phyloP scores from a whole-genome alignment of 2,888 invertebrate genomes.

The Tetramorium bicarinatum region DNA sequence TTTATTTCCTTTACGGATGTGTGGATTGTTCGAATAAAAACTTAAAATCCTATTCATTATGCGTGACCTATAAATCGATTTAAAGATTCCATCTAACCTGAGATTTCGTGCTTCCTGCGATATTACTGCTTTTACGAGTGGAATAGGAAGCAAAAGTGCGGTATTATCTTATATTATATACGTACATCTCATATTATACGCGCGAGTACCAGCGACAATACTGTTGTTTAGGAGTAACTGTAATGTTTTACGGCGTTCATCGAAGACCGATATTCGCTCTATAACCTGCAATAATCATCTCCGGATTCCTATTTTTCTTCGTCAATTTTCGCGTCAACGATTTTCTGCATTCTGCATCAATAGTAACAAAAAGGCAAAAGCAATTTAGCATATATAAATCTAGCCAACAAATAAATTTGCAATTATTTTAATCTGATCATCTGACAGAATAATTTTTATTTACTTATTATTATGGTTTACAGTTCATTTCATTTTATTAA shows the following conservation, averaged over 20 bases:
- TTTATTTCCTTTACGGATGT: background rate
- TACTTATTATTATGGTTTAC: background rate
- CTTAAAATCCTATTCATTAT: slow-evolving; percentile 22
- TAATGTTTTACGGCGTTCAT: slow-evolving; percentile 59
- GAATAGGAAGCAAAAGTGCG: slow-evolving; percentile 63
- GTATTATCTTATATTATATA: slow-evolving; percentile 69
- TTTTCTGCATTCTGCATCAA: slow-evolving; percentile 3
- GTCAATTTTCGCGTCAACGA: slow-evolving; percentile 26
- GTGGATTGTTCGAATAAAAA: background rate
- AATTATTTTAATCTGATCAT: background rate
- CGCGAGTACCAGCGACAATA: slow-evolving; percentile 56
- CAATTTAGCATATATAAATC: background rate
- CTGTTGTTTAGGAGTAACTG: slow-evolving; percentile 70
- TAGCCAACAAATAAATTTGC: background rate
- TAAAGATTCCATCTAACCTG: slow-evolving; percentile 40
- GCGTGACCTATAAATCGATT: slow-evolving; percentile 37
- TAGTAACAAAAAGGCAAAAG: background rate
- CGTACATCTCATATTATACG: slow-evolving; percentile 64
- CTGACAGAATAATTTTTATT: background rate
- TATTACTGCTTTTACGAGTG: slow-evolving; percentile 56
- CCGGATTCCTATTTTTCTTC: slow-evolving; percentile 17
- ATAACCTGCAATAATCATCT: slow-evolving; percentile 43
- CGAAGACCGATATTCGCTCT: slow-evolving; percentile 36
- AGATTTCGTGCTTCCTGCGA: background rate
- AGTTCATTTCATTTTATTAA: background rate